Base-by-base conservation (phyloP, 2,797 vertebrate species). In the Smutsia temminckii region DNA sequence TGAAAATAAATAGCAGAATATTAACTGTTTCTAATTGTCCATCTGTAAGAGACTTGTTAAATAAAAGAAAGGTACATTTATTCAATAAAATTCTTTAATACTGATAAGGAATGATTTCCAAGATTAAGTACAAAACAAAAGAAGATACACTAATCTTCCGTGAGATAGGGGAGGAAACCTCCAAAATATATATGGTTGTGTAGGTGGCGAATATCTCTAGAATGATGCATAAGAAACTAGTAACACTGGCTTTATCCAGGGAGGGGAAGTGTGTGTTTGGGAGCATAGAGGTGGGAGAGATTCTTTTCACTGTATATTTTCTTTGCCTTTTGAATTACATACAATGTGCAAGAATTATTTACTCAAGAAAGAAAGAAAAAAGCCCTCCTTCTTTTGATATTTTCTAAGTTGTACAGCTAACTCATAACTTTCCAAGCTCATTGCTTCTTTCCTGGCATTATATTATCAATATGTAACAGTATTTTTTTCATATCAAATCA, bases 101-200 rank as follows among this genome's bases (percentile, higher is more conserved):
- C 5, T 57, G 51, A 74, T 53, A 80, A 6, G 25, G 29, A 96
- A 91, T 79, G 21, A 77, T 79, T 95, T 80, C n/a, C 34, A 77
- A 93, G 42, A 96, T 71, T 34, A 92, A 84, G 69, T 86, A 66
- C 25, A 96, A 95, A 89, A 80, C 40, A 89, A 72, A 91, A 84
- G 23, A 75, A 66, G 42, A 55, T 61, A 51, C 12, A 57, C 14
- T 68, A 85, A 94, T 49, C 34, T 74, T 95, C 85, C 59, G 16
- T 78, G 91, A 89, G 51, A 61, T 2, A n/a, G 37, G 29, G 17
- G 8, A 27, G 37, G 25, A 75, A 74, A 42, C 6, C 16, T 46
- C 57, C 23, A 78, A 85, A 64, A 78, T 42, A 83, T 10, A 75
- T 59, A 11, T 64, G 61, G 25, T 75, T 78, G 51, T 72, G 40